These are phyloP conservation scores for Notiomystis cincta DNA, from an alignment of 2,113 vertebrate species.

Conservation along the genomic window DNA sequence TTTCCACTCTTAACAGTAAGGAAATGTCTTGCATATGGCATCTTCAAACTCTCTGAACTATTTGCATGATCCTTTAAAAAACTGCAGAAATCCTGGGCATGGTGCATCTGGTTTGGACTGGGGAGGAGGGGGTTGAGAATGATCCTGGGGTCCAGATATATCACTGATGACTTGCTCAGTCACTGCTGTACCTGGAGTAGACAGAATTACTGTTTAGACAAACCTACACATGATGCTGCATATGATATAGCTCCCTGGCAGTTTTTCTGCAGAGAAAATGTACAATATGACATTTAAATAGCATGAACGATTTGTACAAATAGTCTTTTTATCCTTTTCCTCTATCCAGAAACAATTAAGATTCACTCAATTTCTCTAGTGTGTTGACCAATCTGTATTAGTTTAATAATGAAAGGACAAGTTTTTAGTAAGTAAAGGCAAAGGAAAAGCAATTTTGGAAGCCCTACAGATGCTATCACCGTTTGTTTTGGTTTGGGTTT, in stretches of 20 bases:
- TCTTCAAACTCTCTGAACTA: not conserved
- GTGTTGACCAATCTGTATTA: rapidly evolving
- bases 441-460: not conserved
- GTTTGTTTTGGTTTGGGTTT: not conserved
- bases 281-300: not conserved
- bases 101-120: not conserved
- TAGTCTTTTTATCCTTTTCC: not conserved
- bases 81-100: not conserved
- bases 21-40: not conserved
- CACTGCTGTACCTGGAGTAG: rapidly evolving
- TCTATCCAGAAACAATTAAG: not conserved
- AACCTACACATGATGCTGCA: not conserved
- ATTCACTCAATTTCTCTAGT: not conserved
- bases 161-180: not conserved
- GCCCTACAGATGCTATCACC: not conserved
- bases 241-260: not conserved
- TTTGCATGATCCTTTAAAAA: not conserved
- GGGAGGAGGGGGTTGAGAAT: not conserved
- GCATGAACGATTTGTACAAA: not conserved
- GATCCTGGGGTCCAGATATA: not conserved
- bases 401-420: not conserved
- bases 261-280: not conserved
- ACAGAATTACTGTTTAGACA: not conserved
- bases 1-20: not conserved
- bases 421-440: no score